These are phyloP conservation scores for Elanoides forficatus DNA, from an alignment of 2,113 vertebrate genomes.

Conservation along the genomic window DNA sequence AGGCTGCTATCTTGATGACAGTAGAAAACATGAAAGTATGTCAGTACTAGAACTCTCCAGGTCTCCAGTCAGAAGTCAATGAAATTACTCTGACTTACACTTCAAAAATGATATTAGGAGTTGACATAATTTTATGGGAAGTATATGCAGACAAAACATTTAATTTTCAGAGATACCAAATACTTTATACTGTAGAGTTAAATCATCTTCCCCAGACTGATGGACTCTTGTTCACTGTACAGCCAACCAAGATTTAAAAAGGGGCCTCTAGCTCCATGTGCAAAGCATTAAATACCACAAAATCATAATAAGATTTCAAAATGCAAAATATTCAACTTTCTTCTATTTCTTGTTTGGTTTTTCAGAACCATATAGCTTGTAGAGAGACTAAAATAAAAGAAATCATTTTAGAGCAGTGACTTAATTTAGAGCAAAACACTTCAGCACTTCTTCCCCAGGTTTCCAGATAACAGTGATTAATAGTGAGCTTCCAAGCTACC, in stretches of 20 bases:
- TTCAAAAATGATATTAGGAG: neutral
- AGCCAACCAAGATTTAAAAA: neutral
- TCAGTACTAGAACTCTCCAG: neutral
- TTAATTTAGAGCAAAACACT: neutral
- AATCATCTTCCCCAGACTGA: neutral
- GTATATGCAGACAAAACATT: neutral
- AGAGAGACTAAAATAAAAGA: neutral
- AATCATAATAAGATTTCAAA: neutral
- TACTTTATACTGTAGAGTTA: neutral
- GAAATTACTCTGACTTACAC: neutral
- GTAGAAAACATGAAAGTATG: neutral
- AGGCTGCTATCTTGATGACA: neutral
- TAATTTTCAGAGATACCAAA: neutral
- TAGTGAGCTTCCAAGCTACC: neutral
- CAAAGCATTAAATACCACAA: neutral
- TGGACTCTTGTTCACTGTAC: neutral
- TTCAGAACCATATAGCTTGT: neutral
- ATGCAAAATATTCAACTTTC: neutral
- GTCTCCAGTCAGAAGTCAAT: neutral
- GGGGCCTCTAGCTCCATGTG: accelerated
- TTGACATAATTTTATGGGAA: neutral
- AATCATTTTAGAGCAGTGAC: neutral
- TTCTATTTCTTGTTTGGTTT: neutral
- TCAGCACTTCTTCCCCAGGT: neutral
- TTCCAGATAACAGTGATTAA: neutral